Conservation (phyloP, 2,888 invertebrate species). For the Lasioglossum zephyrum region DNA sequence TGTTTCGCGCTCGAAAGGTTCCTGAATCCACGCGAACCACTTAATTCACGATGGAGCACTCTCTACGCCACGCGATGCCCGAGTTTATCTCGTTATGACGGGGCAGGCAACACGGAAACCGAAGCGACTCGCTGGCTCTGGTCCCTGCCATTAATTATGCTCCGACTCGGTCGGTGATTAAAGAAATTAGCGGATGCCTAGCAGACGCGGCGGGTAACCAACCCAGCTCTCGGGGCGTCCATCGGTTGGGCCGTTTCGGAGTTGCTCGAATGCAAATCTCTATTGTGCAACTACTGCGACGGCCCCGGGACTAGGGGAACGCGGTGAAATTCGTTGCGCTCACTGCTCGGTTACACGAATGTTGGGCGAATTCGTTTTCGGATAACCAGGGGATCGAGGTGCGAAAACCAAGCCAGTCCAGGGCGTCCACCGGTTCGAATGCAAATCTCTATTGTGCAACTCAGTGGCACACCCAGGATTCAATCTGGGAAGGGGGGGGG, state of each 20-base stretch:
- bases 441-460: no score
- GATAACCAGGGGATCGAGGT: not conserved
- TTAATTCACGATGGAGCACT: slow-evolving; percentile 21
- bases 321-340: slow-evolving; percentile 74
- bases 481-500: no score
- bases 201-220: slow-evolving; percentile 16
- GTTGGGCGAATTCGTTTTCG: slow-evolving; percentile 22
- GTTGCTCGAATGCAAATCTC: slow-evolving; percentile 71
- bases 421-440: no score
- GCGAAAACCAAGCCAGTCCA: not conserved
- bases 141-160: slow-evolving; percentile 74
- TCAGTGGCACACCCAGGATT: no score
- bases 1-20: slow-evolving; percentile 20
- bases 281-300: slow-evolving; percentile 74
- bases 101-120: slow-evolving; percentile 73
- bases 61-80: slow-evolving; percentile 20
- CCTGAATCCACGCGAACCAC: slow-evolving; percentile 15
- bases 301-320: slow-evolving; percentile 53
- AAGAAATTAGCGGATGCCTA: slow-evolving; percentile 75
- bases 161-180: slow-evolving; percentile 72
- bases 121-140: slow-evolving; percentile 62
- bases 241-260: slow-evolving; percentile 20
- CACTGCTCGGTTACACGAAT: slow-evolving; percentile 68
- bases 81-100: slow-evolving; percentile 71
- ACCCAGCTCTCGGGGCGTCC: slow-evolving; percentile 22